Evolutionary conservation across 2,113 vertebrate genomes (phyloP), one percentile per base, ranked within the genome.

Genomic region (Pseudolaguvia tuberculata): DNA sequence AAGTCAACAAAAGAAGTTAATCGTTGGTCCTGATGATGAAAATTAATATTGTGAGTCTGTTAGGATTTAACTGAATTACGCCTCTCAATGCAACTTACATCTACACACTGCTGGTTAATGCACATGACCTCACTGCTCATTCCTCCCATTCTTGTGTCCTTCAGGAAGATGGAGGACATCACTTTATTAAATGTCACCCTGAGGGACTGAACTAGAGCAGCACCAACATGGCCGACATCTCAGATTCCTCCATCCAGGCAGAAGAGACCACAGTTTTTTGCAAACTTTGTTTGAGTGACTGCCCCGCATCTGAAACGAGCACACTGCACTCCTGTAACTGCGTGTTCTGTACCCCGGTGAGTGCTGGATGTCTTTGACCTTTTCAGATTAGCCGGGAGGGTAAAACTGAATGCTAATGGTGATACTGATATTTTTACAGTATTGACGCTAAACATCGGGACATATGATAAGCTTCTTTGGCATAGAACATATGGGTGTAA

Each of bases 211-310:
- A 67, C 53, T 75, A 23, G 29, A 53, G 70, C 55, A 84, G 39
- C 42, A 84, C 83, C 82, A 78, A 78, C 84, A 94, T 94, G 94
- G 88, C 87, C 23, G 76, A 74, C 2, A 23, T 73, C 79, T 87
- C 11, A 88, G 88, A 61, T 2, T 39, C 74, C 23, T 75, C 87
- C 42, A 80, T 82, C 27, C 75, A 87, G 55, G 85, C 85, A 21
- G 89, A 87, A 70, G 67, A 20, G 82, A 27, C 85, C 80, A 55
- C 89, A n/a, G 73, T 94, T 76, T 93, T 90, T 62, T 98, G 96
- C 92, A 98, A 96, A 81, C 89, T 98, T 39, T 98, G 96, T 84
- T 89, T 98, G 70, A 94, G 86, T 69, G 92, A 95, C 81, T 92
- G 93, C 78, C 87, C 93, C 23, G 56, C 87, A 68, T 88, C 91